These are phyloP conservation scores for Cryptus armator DNA, from an alignment of 2,888 invertebrate genomes.

Conservation along the genomic window DNA sequence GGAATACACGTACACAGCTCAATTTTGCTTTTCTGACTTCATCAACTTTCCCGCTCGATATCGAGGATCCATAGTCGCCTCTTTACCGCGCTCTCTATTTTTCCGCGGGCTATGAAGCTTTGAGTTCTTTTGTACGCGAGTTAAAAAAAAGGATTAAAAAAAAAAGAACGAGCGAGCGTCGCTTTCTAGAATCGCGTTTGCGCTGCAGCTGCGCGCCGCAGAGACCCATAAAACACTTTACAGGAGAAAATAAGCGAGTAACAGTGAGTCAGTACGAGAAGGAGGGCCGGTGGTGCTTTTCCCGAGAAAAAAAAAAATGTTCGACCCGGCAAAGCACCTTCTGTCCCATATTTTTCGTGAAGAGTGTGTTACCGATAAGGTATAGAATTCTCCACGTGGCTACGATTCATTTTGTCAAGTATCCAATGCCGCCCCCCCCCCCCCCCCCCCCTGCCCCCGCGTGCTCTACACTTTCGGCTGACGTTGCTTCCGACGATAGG, in stretches of 20 bases:
- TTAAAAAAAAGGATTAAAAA: constrained; percentile 5
- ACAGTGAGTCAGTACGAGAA: neutral
- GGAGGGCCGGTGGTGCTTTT: constrained; percentile 26
- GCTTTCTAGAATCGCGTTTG: constrained; percentile 52
- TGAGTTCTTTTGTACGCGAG: constrained; percentile 31
- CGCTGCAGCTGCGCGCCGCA: constrained; percentile 61
- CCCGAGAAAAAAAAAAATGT: constrained; percentile 12
- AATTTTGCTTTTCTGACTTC: neutral
- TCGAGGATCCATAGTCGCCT: constrained; percentile 51
- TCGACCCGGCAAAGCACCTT: constrained; percentile 51
- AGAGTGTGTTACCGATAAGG: constrained; percentile 50
- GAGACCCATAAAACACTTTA: constrained; percentile 63
- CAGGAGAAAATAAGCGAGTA: constrained; percentile 8
- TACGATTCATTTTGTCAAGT: constrained; percentile 61
- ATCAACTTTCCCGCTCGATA: constrained; percentile 3
- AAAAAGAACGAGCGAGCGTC: constrained; percentile 22
- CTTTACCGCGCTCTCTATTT: neutral
- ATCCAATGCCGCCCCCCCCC: constrained; percentile 10
- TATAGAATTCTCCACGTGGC: constrained; percentile 39
- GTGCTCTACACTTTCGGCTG: neutral
- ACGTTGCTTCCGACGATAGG: constrained; percentile 37
- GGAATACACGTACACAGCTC: neutral
- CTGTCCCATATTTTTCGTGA: constrained; percentile 61
- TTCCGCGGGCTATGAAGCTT: constrained; percentile 31
- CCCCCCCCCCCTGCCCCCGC: neutral